Evolutionary conservation across 2,888 invertebrate species (phyloP), one percentile per base, ranked within the genome.

Genomic region (Odontocerum albicorne): DNA sequence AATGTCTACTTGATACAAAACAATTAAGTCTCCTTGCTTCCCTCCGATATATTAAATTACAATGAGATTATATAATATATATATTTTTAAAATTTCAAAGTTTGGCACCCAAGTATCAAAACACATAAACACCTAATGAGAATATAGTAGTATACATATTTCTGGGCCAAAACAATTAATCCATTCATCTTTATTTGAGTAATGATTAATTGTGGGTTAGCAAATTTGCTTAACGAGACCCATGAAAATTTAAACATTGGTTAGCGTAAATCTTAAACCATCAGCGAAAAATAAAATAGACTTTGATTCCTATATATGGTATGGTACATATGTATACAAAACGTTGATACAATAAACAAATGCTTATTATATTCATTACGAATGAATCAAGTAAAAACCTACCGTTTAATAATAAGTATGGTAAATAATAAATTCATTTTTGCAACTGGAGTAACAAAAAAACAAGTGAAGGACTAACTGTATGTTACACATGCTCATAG

Each of bases 71-170:
- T 49, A 49, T 27, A 44, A 43, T 40, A 22, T 45, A 43, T 43
- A 27, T 33, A 27, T 47, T 47, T 20, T 55, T 55, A 13, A 35
- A 35, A 52, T 60, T 55, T 52, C 45, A 49, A 44, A 35, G 58
- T 61, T 61, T 61, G 61, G 61, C 61, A 61, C 61, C 61, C 58
- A 47, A 43, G 57, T 58, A 56, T 57, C 52, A 55, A 60, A 55
- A 45, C 27, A 40, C 39, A 40, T 40, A 38, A 49, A 31, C 21
- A 49, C 15, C 32, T 19, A 20, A 19, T 17, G 13, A 49, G 19
- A 40, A 13, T 39, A 17, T 27, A 35, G 16, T 31, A 20, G 22
- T 38, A 15, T 13, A 38, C 38, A 10, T 38, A 15, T 38, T 27
- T 27, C 27, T 27, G 6, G 27, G 27, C 27, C 10, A 10, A 27